Conservation (phyloP, 2,888 invertebrate genomes). For the Odontocolon sp. region DNA sequence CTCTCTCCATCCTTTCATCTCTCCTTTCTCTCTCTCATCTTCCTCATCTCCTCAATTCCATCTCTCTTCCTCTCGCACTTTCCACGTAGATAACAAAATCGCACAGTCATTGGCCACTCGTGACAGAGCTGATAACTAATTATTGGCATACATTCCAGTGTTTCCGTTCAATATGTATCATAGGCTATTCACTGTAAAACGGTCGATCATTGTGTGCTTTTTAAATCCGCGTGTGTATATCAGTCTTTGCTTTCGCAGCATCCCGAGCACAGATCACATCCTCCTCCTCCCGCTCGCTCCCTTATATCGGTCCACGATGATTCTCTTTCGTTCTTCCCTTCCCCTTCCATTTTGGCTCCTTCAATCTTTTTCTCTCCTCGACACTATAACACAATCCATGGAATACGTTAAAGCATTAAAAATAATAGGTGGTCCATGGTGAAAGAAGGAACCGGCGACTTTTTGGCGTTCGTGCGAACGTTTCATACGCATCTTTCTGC, state of each 20-base stretch:
- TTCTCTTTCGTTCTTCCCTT: constrained; percentile 49
- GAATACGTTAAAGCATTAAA: constrained; percentile 74
- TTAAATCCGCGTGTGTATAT: no score
- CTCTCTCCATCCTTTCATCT: constrained; percentile 61
- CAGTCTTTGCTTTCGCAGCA: constrained; percentile 41
- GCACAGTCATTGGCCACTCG: no score
- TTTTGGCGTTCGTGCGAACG: constrained; percentile 48
- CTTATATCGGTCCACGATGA: constrained; percentile 45
- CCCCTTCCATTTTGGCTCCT: constrained; percentile 17
- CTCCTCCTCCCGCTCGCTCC: constrained; percentile 53
- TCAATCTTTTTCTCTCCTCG: constrained; percentile 61
- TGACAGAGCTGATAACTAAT: no score
- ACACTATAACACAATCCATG: constrained; percentile 46
- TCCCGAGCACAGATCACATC: constrained; percentile 36
- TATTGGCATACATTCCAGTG: no score
- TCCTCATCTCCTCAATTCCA: constrained; percentile 48
- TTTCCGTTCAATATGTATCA: no score
- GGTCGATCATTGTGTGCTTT: no score
- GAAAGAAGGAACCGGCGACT: neutral
- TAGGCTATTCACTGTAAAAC: no score
- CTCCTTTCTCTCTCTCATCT: constrained; percentile 26
- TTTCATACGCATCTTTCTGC: neutral
- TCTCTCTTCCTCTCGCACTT: constrained; percentile 52
- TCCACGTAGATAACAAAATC: constrained; percentile 40
- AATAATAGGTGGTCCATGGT: constrained; percentile 72